Evolutionary conservation across 2,113 vertebrate species (phyloP).

Genomic region (Pachypanchax playfairii): DNA sequence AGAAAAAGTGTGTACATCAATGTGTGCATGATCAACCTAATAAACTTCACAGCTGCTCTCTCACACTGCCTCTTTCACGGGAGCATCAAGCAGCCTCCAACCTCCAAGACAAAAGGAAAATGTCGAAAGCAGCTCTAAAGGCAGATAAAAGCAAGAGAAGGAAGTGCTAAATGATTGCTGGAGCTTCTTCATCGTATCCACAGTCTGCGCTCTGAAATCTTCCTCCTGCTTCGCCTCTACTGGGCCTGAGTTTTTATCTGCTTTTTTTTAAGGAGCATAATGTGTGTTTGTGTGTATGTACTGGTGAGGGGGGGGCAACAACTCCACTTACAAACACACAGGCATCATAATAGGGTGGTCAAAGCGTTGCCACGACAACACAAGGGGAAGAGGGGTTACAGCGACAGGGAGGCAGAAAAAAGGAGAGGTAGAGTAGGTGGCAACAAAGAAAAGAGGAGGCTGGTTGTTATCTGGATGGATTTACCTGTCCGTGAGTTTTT

Average conservation of each 20-base stretch:
- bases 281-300: no score
- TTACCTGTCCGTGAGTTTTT: conserved; percentile 41
- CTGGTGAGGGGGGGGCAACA: conserved; percentile 51
- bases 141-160: conserved; percentile 68
- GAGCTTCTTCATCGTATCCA: conserved; percentile 28
- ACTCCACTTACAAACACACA: conserved; percentile 70
- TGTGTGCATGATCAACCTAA: conserved; percentile 40
- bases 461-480: conserved; percentile 57
- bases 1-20: no score
- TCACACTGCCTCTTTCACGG: conserved; percentile 44
- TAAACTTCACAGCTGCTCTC: conserved; percentile 61
- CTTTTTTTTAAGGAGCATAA: conserved; percentile 55
- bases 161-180: conserved; percentile 72
- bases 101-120: conserved; percentile 72
- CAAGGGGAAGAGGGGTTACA: conserved; percentile 42
- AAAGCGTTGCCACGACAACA: conserved; percentile 78
- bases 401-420: conserved; percentile 44
- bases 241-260: conserved; percentile 21
- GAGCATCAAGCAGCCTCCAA: conserved; percentile 45
- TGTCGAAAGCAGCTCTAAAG: conserved; percentile 70
- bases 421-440: conserved; percentile 61
- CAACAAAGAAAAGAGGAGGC: conserved; percentile 46
- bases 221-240: conserved; percentile 25
- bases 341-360: conserved; percentile 72
- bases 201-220: neutral